These are phyloP conservation scores for Lontra canadensis DNA, from an alignment of 2,113 vertebrate genomes.

Conservation along the genomic window DNA sequence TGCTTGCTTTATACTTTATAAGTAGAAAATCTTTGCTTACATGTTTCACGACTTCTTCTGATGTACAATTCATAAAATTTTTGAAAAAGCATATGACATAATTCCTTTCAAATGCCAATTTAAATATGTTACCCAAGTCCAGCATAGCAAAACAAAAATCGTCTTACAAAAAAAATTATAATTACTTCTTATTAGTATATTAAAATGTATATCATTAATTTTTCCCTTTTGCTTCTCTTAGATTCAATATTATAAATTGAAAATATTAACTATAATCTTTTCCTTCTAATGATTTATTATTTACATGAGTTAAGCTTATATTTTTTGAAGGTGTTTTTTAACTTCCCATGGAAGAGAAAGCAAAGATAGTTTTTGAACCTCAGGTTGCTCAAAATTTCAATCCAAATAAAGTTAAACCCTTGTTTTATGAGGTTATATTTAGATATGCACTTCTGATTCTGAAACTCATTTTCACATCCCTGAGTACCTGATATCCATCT, in stretches of 20 bases:
- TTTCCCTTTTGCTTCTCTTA: not conserved
- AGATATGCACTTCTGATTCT: not conserved
- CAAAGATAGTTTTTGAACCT: not conserved
- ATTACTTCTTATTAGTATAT: not conserved
- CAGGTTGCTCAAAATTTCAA: not conserved
- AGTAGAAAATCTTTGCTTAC: not conserved
- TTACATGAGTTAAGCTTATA: not conserved
- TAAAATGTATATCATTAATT: not conserved
- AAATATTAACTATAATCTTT: not conserved
- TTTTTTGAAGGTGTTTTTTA: not conserved
- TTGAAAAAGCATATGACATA: not conserved
- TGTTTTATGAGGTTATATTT: not conserved
- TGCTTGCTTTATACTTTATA: not conserved
- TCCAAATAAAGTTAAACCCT: not conserved
- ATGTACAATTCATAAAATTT: not conserved
- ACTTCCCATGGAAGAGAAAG: not conserved
- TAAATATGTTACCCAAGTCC: not conserved
- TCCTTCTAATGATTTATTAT: not conserved
- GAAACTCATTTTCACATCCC: not conserved
- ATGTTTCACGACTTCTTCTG: not conserved
- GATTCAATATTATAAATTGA: not conserved
- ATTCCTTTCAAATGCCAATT: not conserved
- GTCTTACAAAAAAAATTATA: constrained; percentile 20
- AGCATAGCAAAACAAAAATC: not conserved
- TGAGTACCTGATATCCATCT: not conserved